A percentile compares a stretch with the other conserved stretches of the same genome.
phyloP scores from a whole-genome alignment of 1,140 invertebrate genomes.

The Colletes gigas region DNA sequence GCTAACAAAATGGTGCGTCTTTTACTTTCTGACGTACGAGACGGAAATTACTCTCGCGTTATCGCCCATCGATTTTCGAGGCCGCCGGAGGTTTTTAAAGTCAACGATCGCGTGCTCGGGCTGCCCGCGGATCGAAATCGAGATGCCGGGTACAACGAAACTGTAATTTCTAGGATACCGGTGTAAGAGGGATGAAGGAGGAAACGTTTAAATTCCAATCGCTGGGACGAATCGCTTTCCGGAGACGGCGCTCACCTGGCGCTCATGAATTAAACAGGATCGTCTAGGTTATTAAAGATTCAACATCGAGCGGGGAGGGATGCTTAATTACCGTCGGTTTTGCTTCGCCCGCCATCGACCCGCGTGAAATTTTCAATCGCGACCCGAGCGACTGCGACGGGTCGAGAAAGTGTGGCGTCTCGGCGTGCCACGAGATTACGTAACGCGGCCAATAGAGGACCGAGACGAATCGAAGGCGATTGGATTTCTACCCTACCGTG shows the following conservation, averaged over 20 bases:
- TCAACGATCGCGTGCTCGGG: constrained; percentile 1
- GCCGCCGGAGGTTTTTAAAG: neutral
- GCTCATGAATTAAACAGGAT: constrained; percentile 33
- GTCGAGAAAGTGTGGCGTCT: constrained; percentile 21
- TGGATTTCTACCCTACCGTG: neutral
- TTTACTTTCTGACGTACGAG: no score
- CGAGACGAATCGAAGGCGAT: constrained; percentile 25
- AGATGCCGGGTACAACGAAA: neutral
- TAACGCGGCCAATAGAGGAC: constrained; percentile 24
- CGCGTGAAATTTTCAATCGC: neutral
- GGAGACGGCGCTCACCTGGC: neutral
- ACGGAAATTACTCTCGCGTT: no score
- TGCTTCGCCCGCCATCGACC: constrained; percentile 3
- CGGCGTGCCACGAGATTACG: constrained; percentile 1
- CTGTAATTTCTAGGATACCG: neutral
- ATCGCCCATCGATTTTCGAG: no score
- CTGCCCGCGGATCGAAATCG: neutral
- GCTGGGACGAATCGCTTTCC: neutral
- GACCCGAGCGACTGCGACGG: neutral
- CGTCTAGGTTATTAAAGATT: constrained; percentile 30
- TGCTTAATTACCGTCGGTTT: constrained; percentile 11
- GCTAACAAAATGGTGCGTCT: no score
- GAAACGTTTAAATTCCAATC: neutral
- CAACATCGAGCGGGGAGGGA: neutral
- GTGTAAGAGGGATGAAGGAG: neutral